Base-by-base conservation (phyloP, 2,113 vertebrate species). In the Triplophysa rosa region DNA sequence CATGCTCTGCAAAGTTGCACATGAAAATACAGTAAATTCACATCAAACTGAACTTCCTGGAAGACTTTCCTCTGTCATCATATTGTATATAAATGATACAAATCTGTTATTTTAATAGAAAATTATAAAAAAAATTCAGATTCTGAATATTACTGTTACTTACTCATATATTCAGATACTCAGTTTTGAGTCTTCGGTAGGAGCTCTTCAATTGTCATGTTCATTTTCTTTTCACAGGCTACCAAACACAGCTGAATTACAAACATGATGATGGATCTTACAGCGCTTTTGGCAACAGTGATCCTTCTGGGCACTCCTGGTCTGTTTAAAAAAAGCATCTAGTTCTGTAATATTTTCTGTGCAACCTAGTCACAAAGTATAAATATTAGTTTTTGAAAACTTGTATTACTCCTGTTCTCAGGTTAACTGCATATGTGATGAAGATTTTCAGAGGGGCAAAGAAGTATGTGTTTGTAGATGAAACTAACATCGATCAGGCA, bases 371-470 rank as follows among this genome's bases (percentile, higher is more conserved):
- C 24, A 24, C 1, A 1, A 24, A 24, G 8, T 21, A 58, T n/a
- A 40, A 29, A 77, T 52, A 29, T 24, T 24, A 3, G 21, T 33
- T 1, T 78, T 17, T 61, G 26, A 75, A 12, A 9, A 71, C 11
- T 6, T n/a, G n/a, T n/a, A 23, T 2, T 67, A 0, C 73, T 10
- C 80, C 9, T 82, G 9, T 81, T 10, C 3, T 4, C 59, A 96
- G 95, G 95, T 81, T 96, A 82, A 96, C 95, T 21, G 84, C 95
- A 0, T 96, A 96, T 81, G 95, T 96, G 84, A 91, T 94, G 86
- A 96, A 96, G 88, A 95, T 93, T 59, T 98, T 96, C 37, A 88
- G 84, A 1, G 91, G 94, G 75, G 94, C 93, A 2, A 89, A 62
- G 12, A 74, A 85, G 0, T 94, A 91, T 86, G 92, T 94, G 86